Evolutionary conservation across 2,113 vertebrate species (phyloP), one percentile per base, ranked within the genome.

Genomic region (Labeo catla): DNA sequence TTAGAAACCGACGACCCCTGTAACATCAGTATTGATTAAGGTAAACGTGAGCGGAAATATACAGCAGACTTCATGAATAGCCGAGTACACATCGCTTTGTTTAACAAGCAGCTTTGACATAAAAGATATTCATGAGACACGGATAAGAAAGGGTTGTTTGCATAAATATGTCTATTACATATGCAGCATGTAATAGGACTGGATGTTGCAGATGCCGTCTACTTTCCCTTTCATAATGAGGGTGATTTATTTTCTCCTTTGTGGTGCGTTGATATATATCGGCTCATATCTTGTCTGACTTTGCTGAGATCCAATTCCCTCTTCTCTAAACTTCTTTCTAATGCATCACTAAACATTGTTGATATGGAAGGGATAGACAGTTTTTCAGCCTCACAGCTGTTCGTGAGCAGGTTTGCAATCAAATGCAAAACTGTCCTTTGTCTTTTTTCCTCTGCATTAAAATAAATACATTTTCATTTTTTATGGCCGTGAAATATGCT

Each of bases 261-360:
- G 49, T 78, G 50, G 50, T 76, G 45, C 6, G 0, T 49, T 54
- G 76, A 77, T 54, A 54, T 34, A 77, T 76, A 77, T 57, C 16
- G 28, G 13, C 76, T 78, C 52, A 76, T 36, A 36, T 78, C 15
- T 54, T 57, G 50, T 21, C n/a, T 82, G 45, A 66, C 13, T 68
- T 68, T 65, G 36, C 63, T 8, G 43, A 49, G 61, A 43, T 65
- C 7, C 65, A 54, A n/a, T 39, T 72, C 28, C 49, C 39, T 65
- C 78, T 81, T 45, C 39, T 84, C 81, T 84, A 12, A 43, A 54
- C 23, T 54, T 68, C 65, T 28, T n/a, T 49, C 45, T 49, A 84
- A 73, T 84, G 68, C 81, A 54, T 84, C 68, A 16, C 68, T 73
- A 43, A 73, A 84, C 65, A 83, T n/a, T 70, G 49, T 8, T 83